Evolutionary conservation across 2,113 vertebrate genomes (phyloP).

Genomic region (Megalops atlanticus): DNA sequence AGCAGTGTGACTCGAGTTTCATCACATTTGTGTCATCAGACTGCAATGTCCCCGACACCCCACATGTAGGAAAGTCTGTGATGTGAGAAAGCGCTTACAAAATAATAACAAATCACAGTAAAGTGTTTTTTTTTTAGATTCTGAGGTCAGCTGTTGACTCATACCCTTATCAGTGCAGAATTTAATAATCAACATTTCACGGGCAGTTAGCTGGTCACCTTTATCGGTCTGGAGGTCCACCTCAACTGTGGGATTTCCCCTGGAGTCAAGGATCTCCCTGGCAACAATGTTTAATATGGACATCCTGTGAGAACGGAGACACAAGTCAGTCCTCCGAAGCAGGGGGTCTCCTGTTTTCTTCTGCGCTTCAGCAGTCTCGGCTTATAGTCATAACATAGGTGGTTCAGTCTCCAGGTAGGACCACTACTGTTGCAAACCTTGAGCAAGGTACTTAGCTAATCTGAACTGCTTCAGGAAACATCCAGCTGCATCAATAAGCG

Average conservation of each 20-base stretch:
- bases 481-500: background rate
- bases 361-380: background rate
- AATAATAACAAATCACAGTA: background rate
- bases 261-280: conserved; percentile 91
- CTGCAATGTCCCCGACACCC: background rate
- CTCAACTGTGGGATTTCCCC: conserved; percentile 76
- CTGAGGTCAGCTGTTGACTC: background rate
- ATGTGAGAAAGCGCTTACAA: background rate
- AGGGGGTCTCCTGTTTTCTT: background rate
- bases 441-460: background rate
- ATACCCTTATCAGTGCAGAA: background rate
- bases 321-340: accelerated
- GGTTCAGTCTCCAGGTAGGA: background rate
- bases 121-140: background rate
- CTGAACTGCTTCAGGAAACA: background rate
- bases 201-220: conserved; percentile 65
- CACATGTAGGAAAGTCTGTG: background rate
- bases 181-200: background rate
- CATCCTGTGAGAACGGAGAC: conserved; percentile 65
- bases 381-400: background rate
- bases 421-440: background rate
- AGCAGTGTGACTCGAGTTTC: background rate
- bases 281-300: conserved; percentile 86
- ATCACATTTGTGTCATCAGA: background rate
- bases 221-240: conserved; percentile 85